A percentile compares a stretch with the other conserved stretches of the same genome.
Evolutionary conservation across 2,113 vertebrate species (phyloP).

Genomic region (Etheostoma spectabile): DNA sequence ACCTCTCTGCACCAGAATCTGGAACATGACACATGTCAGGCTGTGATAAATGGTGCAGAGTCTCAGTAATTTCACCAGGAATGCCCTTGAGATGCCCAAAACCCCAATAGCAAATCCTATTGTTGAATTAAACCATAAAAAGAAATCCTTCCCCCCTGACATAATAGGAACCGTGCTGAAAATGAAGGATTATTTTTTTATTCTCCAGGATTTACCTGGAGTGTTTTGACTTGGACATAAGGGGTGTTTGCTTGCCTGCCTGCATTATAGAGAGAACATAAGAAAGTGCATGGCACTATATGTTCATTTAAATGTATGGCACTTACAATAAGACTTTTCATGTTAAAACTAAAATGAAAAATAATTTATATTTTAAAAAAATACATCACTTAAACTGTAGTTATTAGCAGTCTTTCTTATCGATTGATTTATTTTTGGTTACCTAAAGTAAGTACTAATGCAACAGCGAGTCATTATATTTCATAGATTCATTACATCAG

Average conservation of each 20-base stretch:
- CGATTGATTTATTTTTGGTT: neutral
- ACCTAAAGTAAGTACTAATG: neutral
- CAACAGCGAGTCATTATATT: too few species aligned
- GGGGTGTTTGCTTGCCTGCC: neutral
- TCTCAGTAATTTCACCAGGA: slow-evolving; percentile 99
- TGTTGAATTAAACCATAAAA: slow-evolving; percentile 99
- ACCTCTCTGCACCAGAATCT: slow-evolving; percentile 97
- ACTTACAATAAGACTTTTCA: neutral
- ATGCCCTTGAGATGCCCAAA: slow-evolving; percentile 99
- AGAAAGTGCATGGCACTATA: neutral
- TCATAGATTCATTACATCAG: neutral
- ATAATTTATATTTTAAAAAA: neutral
- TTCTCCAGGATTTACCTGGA: slow-evolving; percentile 44
- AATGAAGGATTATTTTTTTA: slow-evolving; percentile 51
- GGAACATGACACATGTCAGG: slow-evolving; percentile 99
- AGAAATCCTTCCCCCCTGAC: slow-evolving; percentile 82
- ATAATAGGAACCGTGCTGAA: slow-evolving; percentile 73
- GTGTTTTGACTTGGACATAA: slow-evolving; percentile 18
- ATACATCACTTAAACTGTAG: neutral
- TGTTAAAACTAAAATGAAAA: neutral
- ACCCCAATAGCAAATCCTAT: slow-evolving; percentile 99
- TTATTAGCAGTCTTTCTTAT: neutral
- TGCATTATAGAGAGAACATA: neutral
- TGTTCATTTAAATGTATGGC: neutral
- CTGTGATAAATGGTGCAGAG: slow-evolving; percentile 99